phyloP scores from a whole-genome alignment of 2,888 invertebrate genomes.

The Hedychridium roseum region DNA sequence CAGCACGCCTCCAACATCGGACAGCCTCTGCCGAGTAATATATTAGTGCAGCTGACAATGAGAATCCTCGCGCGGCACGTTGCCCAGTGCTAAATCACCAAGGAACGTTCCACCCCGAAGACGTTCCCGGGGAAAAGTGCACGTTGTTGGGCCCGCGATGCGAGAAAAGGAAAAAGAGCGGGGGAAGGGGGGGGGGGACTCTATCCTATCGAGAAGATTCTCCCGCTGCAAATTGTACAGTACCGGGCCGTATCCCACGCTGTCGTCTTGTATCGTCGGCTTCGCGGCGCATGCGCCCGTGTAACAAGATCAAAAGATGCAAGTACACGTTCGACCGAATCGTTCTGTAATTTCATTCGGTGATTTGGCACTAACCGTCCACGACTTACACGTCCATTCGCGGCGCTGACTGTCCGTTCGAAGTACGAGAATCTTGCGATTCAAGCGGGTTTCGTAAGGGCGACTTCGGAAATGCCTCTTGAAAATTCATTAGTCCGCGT shows the following conservation, averaged over 20 bases:
- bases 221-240: constrained; percentile 19
- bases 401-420: no score
- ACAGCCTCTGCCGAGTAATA: no score
- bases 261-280: constrained; percentile 13
- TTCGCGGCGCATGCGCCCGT: neutral
- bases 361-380: constrained; percentile 42
- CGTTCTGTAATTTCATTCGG: constrained; percentile 39
- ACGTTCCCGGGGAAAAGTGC: constrained; percentile 16
- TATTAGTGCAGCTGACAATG: no score
- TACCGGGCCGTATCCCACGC: constrained; percentile 20
- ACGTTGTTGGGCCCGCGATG: neutral
- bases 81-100: no score
- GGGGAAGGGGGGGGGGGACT: no score
- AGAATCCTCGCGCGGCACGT: no score
- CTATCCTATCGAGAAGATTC: constrained; percentile 14
- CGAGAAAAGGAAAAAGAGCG: constrained; percentile 10
- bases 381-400: no score
- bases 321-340: constrained; percentile 9
- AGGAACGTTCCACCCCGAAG: constrained; percentile 17
- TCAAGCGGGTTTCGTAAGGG: no score
- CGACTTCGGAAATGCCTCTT: no score
- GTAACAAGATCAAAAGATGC: constrained; percentile 13
- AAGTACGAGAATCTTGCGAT: no score
- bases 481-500: no score
- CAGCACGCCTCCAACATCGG: no score